phyloP scores from a whole-genome alignment of 2,797 vertebrate species.

The Chromobotia macracanthus region DNA sequence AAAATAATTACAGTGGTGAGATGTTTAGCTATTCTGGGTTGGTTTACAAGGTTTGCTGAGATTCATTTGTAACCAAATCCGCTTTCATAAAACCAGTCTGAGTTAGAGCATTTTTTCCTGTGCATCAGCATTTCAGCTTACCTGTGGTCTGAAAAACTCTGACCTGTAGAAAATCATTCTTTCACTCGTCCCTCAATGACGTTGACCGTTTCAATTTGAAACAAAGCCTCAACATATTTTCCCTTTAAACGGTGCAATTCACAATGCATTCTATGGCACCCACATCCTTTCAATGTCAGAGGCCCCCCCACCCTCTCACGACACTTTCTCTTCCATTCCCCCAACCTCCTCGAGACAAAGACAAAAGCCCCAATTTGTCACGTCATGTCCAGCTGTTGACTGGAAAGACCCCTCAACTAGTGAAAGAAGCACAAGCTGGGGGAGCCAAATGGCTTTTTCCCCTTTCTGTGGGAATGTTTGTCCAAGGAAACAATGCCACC shows the following conservation, averaged over 20 bases:
- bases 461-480: constrained; percentile 73
- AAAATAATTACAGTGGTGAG: constrained; percentile 70
- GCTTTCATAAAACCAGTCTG: constrained; percentile 60
- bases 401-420: constrained; percentile 61
- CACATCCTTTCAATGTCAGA: constrained; percentile 60
- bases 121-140: constrained; percentile 40
- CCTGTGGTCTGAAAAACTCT: constrained; percentile 51
- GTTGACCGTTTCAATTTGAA: constrained; percentile 60
- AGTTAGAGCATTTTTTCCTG: constrained; percentile 42
- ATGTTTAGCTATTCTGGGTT: constrained; percentile 68
- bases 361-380: constrained; percentile 73
- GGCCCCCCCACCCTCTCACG: constrained; percentile 39
- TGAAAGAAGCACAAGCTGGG: constrained; percentile 64
- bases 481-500: constrained; percentile 67
- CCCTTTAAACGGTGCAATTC: constrained; percentile 63
- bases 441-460: constrained; percentile 65
- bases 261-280: constrained; percentile 64
- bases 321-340: constrained; percentile 54
- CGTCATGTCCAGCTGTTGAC: constrained; percentile 73
- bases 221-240: constrained; percentile 61
- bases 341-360: constrained; percentile 59
- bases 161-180: constrained; percentile 44
- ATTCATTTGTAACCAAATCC: constrained; percentile 73
- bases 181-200: constrained; percentile 55
- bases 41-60: constrained; percentile 71